Percentiles rank a stretch among this genome's conserved stretches.
phyloP scores from a whole-genome alignment of 2,797 vertebrate species.

The Melanogrammus aeglefinus region DNA sequence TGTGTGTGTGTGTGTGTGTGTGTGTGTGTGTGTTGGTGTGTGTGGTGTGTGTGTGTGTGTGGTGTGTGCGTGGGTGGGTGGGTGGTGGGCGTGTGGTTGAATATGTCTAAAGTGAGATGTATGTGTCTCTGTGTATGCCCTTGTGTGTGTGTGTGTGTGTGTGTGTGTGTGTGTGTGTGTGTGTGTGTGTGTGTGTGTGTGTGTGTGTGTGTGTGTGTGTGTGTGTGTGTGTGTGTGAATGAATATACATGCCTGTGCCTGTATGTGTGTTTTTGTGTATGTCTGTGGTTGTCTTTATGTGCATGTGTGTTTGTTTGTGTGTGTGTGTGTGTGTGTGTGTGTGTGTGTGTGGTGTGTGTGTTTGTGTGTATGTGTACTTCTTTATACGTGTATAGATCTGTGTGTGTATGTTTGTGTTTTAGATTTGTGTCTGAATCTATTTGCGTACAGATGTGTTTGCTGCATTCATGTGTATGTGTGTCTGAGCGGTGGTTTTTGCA shows the following conservation, averaged over 20 bases:
- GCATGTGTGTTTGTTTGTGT: constrained; percentile 22
- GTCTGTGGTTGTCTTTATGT: not conserved
- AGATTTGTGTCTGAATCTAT: constrained; percentile 22
- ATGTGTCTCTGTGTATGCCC: not conserved
- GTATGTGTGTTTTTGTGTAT: constrained; percentile 25
- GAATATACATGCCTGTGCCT: not conserved
- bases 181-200: not conserved
- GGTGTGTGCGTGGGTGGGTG: not conserved
- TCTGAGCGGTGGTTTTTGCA: not conserved
- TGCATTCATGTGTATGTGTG: not conserved
- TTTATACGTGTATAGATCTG: constrained; percentile 35
- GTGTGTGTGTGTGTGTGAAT: not conserved
- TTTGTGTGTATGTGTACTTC: not conserved
- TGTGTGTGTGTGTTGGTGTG: not conserved
- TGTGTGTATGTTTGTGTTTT: constrained; percentile 8
- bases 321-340: constrained; percentile 12
- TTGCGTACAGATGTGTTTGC: not conserved
- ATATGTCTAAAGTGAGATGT: not conserved
- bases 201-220: not conserved
- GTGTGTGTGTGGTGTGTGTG: constrained; percentile 10
- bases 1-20: not conserved
- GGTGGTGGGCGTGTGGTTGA: not conserved
- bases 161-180: not conserved
- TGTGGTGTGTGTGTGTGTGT: not conserved
- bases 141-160: not conserved